These are phyloP conservation scores for Nyctibius bracteatus DNA, from an alignment of 2,113 vertebrate genomes.

Conservation along the genomic window DNA sequence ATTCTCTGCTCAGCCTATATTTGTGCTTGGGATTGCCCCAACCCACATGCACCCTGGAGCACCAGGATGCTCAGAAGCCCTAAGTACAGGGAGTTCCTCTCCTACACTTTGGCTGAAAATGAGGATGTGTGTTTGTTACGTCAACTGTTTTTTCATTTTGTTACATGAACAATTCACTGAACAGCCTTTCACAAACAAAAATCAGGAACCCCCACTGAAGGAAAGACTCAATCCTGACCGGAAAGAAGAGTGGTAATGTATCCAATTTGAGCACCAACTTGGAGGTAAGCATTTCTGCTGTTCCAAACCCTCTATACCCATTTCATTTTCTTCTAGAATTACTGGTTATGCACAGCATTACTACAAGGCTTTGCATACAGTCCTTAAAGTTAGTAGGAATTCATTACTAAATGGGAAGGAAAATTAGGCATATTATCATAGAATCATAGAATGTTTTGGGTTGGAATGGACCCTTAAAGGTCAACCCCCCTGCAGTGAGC, in stretches of 20 bases:
- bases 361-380: not conserved
- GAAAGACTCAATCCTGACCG: not conserved
- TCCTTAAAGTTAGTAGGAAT: not conserved
- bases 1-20: no score
- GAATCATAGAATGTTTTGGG: not conserved
- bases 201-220: not conserved
- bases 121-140: not conserved
- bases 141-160: not conserved
- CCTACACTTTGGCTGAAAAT: not conserved
- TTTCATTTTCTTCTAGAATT: not conserved
- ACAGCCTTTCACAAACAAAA: not conserved
- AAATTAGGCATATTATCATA: not conserved
- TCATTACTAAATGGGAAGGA: not conserved
- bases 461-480: not conserved
- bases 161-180: not conserved
- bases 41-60: not conserved
- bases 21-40: no score
- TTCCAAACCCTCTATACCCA: not conserved
- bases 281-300: not conserved
- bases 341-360: not conserved
- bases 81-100: not conserved
- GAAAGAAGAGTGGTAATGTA: not conserved
- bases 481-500: not conserved
- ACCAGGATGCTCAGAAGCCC: not conserved
- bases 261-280: not conserved